Evolutionary conservation across 2,113 vertebrate genomes (phyloP).

Genomic region (Sylvia atricapilla): DNA sequence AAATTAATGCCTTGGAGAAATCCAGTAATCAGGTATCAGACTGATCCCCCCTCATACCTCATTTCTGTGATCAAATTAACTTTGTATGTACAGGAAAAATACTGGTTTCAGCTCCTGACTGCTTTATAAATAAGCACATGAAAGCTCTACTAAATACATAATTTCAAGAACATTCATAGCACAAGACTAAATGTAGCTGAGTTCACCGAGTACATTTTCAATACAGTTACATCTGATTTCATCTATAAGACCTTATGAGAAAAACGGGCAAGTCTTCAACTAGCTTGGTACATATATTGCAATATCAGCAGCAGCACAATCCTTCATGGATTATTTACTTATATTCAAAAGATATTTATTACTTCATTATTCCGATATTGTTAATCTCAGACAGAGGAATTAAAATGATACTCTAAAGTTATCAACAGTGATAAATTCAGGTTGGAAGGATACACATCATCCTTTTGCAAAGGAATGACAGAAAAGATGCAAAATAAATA

Average conservation of each 20-base stretch:
- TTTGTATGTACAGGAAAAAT: background rate
- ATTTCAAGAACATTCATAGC: background rate
- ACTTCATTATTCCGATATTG: background rate
- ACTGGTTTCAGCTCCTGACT: background rate
- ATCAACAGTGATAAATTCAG: background rate
- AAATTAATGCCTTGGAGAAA: background rate
- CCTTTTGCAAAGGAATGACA: background rate
- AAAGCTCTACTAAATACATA: background rate
- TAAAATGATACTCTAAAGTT: background rate
- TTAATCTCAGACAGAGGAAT: background rate
- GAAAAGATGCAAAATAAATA: background rate
- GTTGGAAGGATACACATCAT: background rate
- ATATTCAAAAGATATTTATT: background rate
- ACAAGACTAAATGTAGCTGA: background rate
- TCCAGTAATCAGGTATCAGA: background rate
- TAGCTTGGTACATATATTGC: background rate
- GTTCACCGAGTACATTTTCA: background rate
- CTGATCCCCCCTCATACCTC: background rate
- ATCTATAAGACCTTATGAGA: background rate
- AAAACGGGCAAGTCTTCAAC: background rate
- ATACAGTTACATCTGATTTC: background rate
- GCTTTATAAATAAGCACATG: background rate
- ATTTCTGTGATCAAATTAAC: background rate
- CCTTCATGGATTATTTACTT: background rate
- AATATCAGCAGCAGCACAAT: background rate